Evolutionary conservation across 2,797 vertebrate genomes (phyloP).

Genomic region (Danio jaintianensis): DNA sequence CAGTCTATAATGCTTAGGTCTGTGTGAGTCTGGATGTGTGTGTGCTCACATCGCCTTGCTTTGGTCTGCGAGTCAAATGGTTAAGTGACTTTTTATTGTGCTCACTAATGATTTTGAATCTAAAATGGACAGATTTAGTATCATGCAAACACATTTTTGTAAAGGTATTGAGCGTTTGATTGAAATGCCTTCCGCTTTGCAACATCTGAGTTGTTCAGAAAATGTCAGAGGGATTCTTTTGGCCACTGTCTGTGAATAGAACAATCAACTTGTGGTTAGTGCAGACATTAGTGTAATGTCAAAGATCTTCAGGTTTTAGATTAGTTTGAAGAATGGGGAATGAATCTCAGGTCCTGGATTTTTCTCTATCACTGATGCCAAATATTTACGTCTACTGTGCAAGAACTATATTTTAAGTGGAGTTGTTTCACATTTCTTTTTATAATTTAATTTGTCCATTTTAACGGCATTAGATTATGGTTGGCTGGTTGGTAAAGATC

Average conservation of each 20-base stretch:
- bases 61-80: conserved; percentile 35
- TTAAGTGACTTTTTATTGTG: conserved; percentile 11
- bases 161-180: not conserved
- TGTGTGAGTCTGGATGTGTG: not conserved
- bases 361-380: conserved; percentile 71
- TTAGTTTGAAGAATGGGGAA: conserved; percentile 56
- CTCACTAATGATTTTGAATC: not conserved
- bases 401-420: conserved; percentile 48
- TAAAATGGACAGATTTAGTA: not conserved
- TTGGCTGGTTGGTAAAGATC: conserved; percentile 41
- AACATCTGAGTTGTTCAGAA: not conserved
- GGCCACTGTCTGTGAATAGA: conserved; percentile 10
- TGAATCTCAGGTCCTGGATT: conserved; percentile 77
- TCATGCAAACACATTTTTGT: not conserved
- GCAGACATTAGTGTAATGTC: conserved; percentile 16
- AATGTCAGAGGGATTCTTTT: conserved; percentile 6
- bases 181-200: not conserved
- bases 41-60: conserved; percentile 9
- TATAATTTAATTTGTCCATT: conserved; percentile 26
- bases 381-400: conserved; percentile 72
- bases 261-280: conserved; percentile 33
- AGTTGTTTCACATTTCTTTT: conserved; percentile 28
- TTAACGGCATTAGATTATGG: conserved; percentile 39
- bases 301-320: conserved; percentile 31
- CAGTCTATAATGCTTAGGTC: not conserved